Evolutionary conservation across 2,797 vertebrate species (phyloP).

Genomic region (Manis javanica): DNA sequence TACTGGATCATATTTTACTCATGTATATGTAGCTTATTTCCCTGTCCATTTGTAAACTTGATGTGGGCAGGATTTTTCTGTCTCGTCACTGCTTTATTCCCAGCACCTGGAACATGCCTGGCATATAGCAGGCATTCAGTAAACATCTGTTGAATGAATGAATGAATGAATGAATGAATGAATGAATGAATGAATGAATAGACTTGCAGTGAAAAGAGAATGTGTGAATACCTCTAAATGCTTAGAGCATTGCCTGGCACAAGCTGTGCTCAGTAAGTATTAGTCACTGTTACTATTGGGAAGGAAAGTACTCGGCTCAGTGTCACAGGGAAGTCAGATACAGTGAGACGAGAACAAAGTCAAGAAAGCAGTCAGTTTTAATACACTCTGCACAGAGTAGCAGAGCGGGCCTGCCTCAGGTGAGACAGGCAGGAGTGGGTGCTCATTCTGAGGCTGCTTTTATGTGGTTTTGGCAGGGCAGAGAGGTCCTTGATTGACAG

Average conservation of each 20-base stretch:
- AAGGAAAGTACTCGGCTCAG: too few species aligned
- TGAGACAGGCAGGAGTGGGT: too few species aligned
- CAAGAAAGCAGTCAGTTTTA: too few species aligned
- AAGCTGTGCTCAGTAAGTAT: neutral
- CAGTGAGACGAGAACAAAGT: too few species aligned
- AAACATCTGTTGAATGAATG: neutral
- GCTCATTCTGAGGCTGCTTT: too few species aligned
- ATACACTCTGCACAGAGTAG: too few species aligned
- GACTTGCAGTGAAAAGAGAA: neutral
- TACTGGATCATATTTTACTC: neutral
- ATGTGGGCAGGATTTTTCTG: neutral
- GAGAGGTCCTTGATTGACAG: too few species aligned
- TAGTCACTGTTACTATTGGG: neutral
- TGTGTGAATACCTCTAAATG: neutral
- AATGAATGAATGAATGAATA: neutral
- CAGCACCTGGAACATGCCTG: neutral
- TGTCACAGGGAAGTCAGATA: too few species aligned
- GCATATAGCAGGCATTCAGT: neutral
- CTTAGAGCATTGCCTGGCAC: neutral
- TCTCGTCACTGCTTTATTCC: neutral
- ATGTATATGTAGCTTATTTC: neutral
- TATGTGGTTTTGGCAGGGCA: too few species aligned
- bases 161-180: neutral
- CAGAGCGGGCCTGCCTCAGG: too few species aligned
- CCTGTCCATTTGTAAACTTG: neutral